Evolutionary conservation across 2,113 vertebrate genomes (phyloP).

Genomic region (Cyprinodon variegatus): DNA sequence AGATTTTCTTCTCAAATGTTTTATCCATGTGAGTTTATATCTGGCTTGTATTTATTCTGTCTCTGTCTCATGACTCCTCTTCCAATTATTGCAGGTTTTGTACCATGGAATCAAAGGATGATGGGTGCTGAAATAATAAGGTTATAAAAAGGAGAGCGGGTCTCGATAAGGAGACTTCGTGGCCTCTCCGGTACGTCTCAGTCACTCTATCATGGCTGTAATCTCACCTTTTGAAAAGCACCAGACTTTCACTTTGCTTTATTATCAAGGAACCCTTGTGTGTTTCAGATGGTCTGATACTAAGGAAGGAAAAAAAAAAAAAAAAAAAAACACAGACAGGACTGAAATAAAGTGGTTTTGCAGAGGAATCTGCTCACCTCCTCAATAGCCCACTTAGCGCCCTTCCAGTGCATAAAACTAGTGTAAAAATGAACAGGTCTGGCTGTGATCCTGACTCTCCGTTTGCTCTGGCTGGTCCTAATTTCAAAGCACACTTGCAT

Average conservation of each 20-base stretch:
- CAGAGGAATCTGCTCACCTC: constrained; percentile 25
- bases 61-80: background rate
- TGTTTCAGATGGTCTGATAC: constrained; percentile 17
- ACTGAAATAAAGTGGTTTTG: constrained; percentile 19
- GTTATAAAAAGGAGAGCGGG: constrained; percentile 35
- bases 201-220: constrained; percentile 19
- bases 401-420: constrained; percentile 32
- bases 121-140: constrained; percentile 6
- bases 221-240: constrained; percentile 30
- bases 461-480: constrained; percentile 20
- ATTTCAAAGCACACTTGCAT: constrained; percentile 62
- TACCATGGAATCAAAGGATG: constrained; percentile 6
- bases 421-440: constrained; percentile 40
- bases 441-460: constrained; percentile 35
- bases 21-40: constrained; percentile 1
- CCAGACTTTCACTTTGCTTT: constrained; percentile 13
- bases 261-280: constrained; percentile 21
- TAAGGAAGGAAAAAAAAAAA: constrained; percentile 5
- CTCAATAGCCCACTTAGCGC: constrained; percentile 52
- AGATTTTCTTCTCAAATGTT: background rate
- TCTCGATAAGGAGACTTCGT: constrained; percentile 12
- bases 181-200: background rate
- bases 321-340: constrained; percentile 9
- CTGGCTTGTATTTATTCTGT: background rate
- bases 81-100: constrained; percentile 8